phyloP scores from a whole-genome alignment of 2,113 vertebrate genomes.

The Lophochroa leadbeateri region DNA sequence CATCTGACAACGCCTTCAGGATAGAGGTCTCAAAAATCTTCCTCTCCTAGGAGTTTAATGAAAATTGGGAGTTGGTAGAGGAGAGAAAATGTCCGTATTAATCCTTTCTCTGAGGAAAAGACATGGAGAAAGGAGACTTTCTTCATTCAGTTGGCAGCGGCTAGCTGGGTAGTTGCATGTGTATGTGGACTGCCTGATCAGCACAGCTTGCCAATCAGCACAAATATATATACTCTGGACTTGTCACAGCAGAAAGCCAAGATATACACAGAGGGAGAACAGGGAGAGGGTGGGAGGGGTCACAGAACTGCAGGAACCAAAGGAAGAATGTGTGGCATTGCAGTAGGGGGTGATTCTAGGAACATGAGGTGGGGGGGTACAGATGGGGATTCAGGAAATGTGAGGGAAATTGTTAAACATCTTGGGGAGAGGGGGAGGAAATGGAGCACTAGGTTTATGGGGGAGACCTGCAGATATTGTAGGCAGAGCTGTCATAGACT shows the following conservation, averaged over 20 bases:
- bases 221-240: rapidly evolving
- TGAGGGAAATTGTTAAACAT: background rate
- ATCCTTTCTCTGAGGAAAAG: conserved; percentile 10
- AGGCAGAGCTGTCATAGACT: background rate
- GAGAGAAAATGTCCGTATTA: background rate
- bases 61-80: background rate
- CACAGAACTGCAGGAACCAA: background rate
- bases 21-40: conserved; percentile 21
- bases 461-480: background rate
- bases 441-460: background rate
- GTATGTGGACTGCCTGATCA: background rate
- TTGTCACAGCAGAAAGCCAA: background rate
- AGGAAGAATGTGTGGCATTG: background rate
- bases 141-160: background rate
- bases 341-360: background rate
- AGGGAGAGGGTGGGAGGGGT: background rate
- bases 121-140: background rate
- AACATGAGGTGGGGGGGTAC: background rate
- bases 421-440: background rate
- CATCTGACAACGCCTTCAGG: conserved; percentile 29
- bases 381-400: background rate
- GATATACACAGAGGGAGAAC: background rate
- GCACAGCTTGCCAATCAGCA: background rate
- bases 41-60: conserved; percentile 10
- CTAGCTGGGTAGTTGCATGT: background rate